Base-by-base conservation (phyloP, 2,113 vertebrate species). In the Dicerorhinus sumatrensis region DNA sequence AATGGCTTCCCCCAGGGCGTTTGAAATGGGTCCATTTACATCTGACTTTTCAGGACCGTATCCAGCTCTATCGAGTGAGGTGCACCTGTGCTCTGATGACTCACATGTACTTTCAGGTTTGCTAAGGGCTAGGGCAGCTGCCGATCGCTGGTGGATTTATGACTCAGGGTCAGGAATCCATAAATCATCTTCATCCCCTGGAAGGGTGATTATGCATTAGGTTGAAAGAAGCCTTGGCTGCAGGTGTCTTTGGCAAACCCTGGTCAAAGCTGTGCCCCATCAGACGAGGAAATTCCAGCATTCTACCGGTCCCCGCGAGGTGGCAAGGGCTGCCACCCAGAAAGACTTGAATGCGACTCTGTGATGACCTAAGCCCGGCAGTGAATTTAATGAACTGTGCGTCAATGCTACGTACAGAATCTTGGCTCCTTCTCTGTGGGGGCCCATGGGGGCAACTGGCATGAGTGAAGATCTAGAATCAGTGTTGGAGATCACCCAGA, bases 391-490 rank as follows among this genome's bases (percentile, higher is more conserved):
- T 54, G 39, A 33, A 2, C 33, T 2, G 31, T 1, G 10, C 0
- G 0, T 33, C 12, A 1, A 1, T 12, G 18, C 23, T 33, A 2
- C 6, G 5, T 3, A 31, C 0, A 27, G 25, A 0, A 51, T 3
- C 51, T 76, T 62, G 13, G 27, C 56, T 62, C 56, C 17, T 42
- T 58, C 17, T 17, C 11, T 2, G 18, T 13, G 8, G 21, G 33
- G n/a, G 6, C 0, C 36, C 16, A 0, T 20, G 11, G 14, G 17
- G 23, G 31, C 6, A 23, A 31, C 18, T 81, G 60, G 39, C 33
- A 0, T 10, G 31, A 77, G 5, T 14, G 5, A 3, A 7, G 67
- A 27, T 27, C 46, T 73, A 36, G 62, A 54, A n/a, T 29, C 72
- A 17, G 39, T 33, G 16, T 62, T 39, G 79, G 69, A 82, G 18